phyloP scores from a whole-genome alignment of 2,888 invertebrate genomes.

The Ctena decussata region DNA sequence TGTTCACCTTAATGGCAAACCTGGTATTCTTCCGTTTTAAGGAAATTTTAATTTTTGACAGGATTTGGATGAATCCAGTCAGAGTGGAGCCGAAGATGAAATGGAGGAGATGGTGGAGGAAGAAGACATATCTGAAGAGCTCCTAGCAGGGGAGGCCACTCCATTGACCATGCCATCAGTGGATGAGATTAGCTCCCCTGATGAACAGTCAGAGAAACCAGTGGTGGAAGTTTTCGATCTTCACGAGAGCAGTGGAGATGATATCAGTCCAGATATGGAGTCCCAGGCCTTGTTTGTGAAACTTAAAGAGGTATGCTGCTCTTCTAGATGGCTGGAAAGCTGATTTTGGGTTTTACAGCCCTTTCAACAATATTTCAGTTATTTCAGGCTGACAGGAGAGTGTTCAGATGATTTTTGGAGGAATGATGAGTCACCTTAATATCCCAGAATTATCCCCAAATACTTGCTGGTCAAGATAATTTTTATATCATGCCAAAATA shows the following conservation, averaged over 20 bases:
- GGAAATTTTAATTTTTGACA: slow-evolving; percentile 6
- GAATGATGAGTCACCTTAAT: too few species aligned
- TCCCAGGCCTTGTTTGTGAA: slow-evolving; percentile 86
- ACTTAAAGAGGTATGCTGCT: slow-evolving; percentile 85
- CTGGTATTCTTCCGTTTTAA: too few species aligned
- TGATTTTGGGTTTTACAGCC: too few species aligned
- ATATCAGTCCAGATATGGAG: slow-evolving; percentile 86
- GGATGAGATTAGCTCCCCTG: slow-evolving; percentile 76
- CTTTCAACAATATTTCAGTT: too few species aligned
- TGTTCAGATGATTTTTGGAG: too few species aligned
- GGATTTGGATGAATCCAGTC: slow-evolving; percentile 71
- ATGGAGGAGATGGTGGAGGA: slow-evolving; percentile 61
- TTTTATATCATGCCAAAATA: too few species aligned
- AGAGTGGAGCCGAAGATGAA: slow-evolving; percentile 66
- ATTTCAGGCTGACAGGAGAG: too few species aligned
- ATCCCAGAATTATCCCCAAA: too few species aligned
- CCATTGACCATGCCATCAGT: slow-evolving; percentile 78
- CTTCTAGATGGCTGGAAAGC: neutral
- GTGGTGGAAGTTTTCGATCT: slow-evolving; percentile 79
- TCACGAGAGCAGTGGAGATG: slow-evolving; percentile 85
- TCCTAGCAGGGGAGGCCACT: slow-evolving; percentile 82
- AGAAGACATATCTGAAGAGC: slow-evolving; percentile 66
- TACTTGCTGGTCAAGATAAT: too few species aligned
- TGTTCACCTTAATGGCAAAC: too few species aligned
- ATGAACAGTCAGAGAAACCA: slow-evolving; percentile 63